Conservation (phyloP, 2,888 invertebrate genomes). For the Didymodactylos carnosus region DNA sequence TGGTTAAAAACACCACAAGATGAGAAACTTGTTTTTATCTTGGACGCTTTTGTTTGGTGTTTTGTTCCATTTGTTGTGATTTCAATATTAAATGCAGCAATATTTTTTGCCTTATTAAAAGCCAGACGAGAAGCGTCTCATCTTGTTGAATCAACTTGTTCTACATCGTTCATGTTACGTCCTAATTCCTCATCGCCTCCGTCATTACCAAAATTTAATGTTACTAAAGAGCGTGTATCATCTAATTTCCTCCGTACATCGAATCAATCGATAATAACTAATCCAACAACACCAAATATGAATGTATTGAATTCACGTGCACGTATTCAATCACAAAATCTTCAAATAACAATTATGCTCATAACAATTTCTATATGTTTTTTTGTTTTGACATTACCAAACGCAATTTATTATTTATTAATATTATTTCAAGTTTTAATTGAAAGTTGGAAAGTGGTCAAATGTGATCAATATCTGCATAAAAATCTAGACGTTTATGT, state of each 20-base stretch:
- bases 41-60: not conserved
- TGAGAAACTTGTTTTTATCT: not conserved
- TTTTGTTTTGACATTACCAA: not conserved
- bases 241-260: no score
- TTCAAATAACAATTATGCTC: not conserved
- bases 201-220: no score
- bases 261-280: no score
- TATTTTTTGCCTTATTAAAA: not conserved
- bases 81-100: not conserved
- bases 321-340: not conserved
- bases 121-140: not conserved
- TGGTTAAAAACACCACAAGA: not conserved
- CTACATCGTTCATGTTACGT: no score
- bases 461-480: not conserved
- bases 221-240: no score
- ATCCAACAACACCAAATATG: not conserved
- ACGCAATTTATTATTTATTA: not conserved
- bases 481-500: not conserved
- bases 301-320: not conserved
- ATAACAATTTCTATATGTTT: not conserved
- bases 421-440: not conserved
- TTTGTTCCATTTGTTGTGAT: not conserved
- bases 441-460: not conserved
- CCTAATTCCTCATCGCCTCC: no score
- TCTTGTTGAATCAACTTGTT: not conserved